phyloP scores from a whole-genome alignment of 2,888 invertebrate genomes.

The Nomada goodeniana region DNA sequence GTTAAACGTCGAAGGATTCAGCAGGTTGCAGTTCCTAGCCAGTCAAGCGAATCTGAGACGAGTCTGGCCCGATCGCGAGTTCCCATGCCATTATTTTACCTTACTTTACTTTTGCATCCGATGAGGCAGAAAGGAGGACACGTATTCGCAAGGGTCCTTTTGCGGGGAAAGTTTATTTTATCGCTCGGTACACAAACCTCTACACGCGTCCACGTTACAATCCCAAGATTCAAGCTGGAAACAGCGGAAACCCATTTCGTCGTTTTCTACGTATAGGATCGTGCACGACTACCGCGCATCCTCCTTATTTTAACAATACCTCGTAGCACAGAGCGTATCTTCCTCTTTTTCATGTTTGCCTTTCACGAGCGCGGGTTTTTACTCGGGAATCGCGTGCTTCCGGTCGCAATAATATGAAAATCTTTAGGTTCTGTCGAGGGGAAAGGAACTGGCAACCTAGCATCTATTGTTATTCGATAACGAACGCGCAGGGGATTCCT shows the following conservation, averaged over 20 bases:
- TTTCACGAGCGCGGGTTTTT: slow-evolving; percentile 3
- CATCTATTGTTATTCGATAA: slow-evolving; percentile 54
- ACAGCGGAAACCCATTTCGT: slow-evolving; percentile 36
- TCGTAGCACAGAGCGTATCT: slow-evolving; percentile 41
- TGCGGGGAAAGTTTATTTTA: slow-evolving; percentile 71
- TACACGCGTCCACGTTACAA: slow-evolving; percentile 21
- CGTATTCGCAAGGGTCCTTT: slow-evolving; percentile 66
- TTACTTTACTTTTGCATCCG: slow-evolving; percentile 72
- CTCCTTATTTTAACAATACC: slow-evolving; percentile 50
- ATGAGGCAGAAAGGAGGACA: slow-evolving; percentile 71
- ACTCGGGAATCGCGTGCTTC: not conserved
- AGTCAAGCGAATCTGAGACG: slow-evolving; percentile 70
- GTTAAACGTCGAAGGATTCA: slow-evolving; percentile 70
- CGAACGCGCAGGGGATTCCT: slow-evolving; percentile 29
- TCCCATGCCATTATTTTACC: slow-evolving; percentile 73
- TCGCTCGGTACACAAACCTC: slow-evolving; percentile 43
- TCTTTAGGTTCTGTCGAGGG: not conserved
- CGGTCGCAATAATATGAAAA: not conserved
- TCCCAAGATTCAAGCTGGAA: slow-evolving; percentile 34
- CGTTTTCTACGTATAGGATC: slow-evolving; percentile 31
- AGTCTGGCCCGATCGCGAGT: slow-evolving; percentile 66
- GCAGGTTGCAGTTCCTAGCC: slow-evolving; percentile 67
- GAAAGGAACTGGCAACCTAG: slow-evolving; percentile 5
- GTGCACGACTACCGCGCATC: slow-evolving; percentile 14
- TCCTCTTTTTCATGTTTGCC: not conserved